Percentiles rank a stretch among this genome's conserved stretches.
phyloP scores from a whole-genome alignment of 2,888 invertebrate genomes.

The Chalcis sispes region DNA sequence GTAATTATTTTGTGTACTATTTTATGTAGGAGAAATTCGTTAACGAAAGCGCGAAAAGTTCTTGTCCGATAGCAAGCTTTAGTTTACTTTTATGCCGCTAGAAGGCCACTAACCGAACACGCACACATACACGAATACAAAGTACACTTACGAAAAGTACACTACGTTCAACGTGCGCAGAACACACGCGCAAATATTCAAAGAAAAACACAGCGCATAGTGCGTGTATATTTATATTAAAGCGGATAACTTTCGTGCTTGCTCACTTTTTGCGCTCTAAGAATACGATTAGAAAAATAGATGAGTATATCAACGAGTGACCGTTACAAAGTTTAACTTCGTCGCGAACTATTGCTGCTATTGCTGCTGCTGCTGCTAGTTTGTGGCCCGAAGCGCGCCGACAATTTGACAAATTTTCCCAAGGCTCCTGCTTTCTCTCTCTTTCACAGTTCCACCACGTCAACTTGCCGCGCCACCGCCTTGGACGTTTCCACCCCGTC shows the following conservation, averaged over 20 bases:
- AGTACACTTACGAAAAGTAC: not conserved
- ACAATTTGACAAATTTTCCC: constrained; percentile 25
- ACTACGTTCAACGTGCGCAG: not conserved
- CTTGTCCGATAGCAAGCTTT: not conserved
- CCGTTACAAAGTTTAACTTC: too few species aligned
- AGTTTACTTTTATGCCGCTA: constrained; percentile 29
- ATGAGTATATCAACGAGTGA: too few species aligned
- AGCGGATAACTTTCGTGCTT: too few species aligned
- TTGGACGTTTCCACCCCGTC: constrained; percentile 54
- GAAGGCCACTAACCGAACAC: constrained; percentile 34
- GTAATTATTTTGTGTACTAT: too few species aligned
- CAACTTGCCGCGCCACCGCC: constrained; percentile 39
- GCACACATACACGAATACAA: not conserved
- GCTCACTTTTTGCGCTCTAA: too few species aligned
- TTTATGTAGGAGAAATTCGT: too few species aligned
- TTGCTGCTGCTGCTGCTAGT: not conserved
- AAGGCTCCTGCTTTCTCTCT: constrained; percentile 13
- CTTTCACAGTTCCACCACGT: constrained; percentile 23
- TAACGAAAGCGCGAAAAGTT: too few species aligned
- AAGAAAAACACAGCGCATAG: too few species aligned
- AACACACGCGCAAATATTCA: not conserved
- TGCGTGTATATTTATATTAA: too few species aligned
- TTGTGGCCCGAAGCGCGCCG: not conserved
- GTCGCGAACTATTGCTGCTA: constrained; percentile 11
- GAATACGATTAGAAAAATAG: too few species aligned